These are phyloP conservation scores for Eupsilia transversa DNA, from an alignment of 2,888 invertebrate genomes.

Conservation along the genomic window DNA sequence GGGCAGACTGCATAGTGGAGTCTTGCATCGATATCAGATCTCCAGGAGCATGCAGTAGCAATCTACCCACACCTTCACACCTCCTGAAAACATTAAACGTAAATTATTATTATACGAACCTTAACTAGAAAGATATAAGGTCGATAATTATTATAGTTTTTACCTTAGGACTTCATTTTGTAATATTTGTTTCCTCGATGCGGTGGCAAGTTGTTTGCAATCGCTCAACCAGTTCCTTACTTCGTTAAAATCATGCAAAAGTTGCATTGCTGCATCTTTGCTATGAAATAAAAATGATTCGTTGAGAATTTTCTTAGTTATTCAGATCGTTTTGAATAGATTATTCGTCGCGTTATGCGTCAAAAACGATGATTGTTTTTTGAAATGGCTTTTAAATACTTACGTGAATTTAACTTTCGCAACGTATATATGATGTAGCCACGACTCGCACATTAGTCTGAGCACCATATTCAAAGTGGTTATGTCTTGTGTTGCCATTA, in stretches of 20 bases:
- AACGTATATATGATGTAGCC: slow-evolving; percentile 96
- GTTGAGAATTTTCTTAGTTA: neutral
- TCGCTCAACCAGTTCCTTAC: slow-evolving; percentile 94
- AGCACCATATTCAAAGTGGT: slow-evolving; percentile 94
- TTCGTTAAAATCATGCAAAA: slow-evolving; percentile 95
- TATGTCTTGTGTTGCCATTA: slow-evolving; percentile 93
- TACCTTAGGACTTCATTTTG: slow-evolving; percentile 86
- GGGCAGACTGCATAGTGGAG: slow-evolving; percentile 85
- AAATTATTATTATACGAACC: neutral
- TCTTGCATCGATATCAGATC: slow-evolving; percentile 95
- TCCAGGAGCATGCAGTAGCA: slow-evolving; percentile 95
- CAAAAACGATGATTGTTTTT: neutral
- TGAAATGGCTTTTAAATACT: slow-evolving; percentile 53
- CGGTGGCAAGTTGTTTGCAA: slow-evolving; percentile 89
- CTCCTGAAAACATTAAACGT: slow-evolving; percentile 84
- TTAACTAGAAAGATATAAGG: neutral
- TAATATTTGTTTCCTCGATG: slow-evolving; percentile 89
- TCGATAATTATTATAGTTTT: neutral
- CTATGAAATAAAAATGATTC: slow-evolving; percentile 66
- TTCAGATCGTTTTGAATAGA: neutral
- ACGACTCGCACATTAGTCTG: slow-evolving; percentile 95
- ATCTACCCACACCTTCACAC: slow-evolving; percentile 96
- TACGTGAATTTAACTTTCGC: slow-evolving; percentile 95
- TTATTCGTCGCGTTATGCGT: neutral
- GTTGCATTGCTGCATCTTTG: slow-evolving; percentile 93